Evolutionary conservation across 1,140 invertebrate genomes (phyloP).

Genomic region (Pantala flavescens): DNA sequence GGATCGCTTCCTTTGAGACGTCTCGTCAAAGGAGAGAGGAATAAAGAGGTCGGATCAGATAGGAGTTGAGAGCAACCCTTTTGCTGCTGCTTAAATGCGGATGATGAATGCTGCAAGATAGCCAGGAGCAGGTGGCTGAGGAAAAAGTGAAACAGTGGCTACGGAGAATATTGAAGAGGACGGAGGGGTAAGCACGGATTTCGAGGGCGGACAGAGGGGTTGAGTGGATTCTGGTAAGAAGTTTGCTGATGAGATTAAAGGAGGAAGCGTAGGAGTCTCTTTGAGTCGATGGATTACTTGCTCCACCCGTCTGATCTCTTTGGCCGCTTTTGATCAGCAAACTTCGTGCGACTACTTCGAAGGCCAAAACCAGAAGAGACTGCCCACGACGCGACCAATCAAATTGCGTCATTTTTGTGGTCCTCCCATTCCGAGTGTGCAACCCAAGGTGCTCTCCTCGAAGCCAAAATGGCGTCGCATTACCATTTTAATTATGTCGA

Average conservation of each 20-base stretch:
- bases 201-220: neutral
- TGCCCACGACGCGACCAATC: neutral
- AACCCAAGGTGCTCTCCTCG: too few species aligned
- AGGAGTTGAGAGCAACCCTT: too few species aligned
- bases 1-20: neutral
- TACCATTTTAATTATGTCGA: too few species aligned
- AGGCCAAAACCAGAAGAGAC: neutral
- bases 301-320: neutral
- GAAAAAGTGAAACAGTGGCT: constrained; percentile 9
- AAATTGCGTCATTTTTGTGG: too few species aligned
- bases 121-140: neutral
- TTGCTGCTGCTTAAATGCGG: neutral
- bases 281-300: neutral
- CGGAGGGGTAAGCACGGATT: neutral
- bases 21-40: too few species aligned
- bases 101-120: neutral
- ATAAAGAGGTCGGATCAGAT: too few species aligned
- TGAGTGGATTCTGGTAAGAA: neutral
- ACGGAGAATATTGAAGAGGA: neutral
- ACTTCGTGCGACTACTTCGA: neutral
- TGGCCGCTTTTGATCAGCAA: neutral
- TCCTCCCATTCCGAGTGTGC: too few species aligned
- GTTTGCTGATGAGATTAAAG: constrained; percentile 9
- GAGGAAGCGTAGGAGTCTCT: neutral
- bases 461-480: too few species aligned